Conservation (phyloP, 2,797 vertebrate species). For the Myoxocephalus aenaeus region DNA sequence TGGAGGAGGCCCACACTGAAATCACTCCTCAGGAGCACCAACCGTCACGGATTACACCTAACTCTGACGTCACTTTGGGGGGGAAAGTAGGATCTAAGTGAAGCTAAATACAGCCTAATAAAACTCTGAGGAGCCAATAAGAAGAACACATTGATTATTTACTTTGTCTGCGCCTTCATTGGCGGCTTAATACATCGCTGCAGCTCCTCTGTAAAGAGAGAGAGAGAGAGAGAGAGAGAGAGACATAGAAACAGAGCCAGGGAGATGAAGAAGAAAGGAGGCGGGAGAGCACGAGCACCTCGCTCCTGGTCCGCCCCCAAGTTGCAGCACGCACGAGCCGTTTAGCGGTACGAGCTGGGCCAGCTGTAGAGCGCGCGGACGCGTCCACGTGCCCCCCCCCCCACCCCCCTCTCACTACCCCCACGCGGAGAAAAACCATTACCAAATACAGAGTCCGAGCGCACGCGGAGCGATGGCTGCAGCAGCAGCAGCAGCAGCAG, state of each 20-base stretch:
- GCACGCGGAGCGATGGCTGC: constrained; percentile 78
- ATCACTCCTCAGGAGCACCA: background rate
- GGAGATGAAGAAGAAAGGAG: constrained; percentile 37
- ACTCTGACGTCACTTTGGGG: background rate
- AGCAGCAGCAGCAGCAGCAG: constrained; percentile 37
- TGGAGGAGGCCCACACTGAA: background rate
- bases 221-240: background rate
- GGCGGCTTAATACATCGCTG: constrained; percentile 32
- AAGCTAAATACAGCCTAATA: background rate
- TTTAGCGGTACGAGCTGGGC: constrained; percentile 73
- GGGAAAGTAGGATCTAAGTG: background rate
- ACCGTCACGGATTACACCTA: background rate
- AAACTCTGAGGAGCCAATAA: background rate
- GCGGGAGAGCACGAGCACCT: constrained; percentile 62
- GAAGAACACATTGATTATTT: background rate
- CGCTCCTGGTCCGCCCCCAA: constrained; percentile 79
- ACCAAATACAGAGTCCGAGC: constrained; percentile 60
- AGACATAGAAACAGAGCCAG: background rate
- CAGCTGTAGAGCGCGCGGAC: constrained; percentile 75
- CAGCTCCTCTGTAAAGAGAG: constrained; percentile 15
- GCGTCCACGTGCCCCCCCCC: constrained; percentile 51
- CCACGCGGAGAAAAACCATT: constrained; percentile 56
- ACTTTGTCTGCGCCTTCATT: constrained; percentile 1
- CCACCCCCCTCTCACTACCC: constrained; percentile 21
- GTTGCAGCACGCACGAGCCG: constrained; percentile 76